Conservation (phyloP, 2,797 vertebrate species). For the Enteromius treurensis region DNA sequence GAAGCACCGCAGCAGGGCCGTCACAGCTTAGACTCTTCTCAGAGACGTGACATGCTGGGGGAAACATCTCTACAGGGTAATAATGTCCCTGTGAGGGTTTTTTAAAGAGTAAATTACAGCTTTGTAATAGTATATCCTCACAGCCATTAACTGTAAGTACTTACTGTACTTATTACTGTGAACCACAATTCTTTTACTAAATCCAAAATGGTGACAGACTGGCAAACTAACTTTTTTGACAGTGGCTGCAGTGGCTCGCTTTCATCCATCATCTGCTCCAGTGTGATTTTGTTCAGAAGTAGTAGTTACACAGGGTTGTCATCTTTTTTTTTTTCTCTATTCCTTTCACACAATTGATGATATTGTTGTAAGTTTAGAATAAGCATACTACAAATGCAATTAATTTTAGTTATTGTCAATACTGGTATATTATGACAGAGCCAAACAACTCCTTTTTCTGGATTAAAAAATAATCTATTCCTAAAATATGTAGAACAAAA, state of each 20-base stretch:
- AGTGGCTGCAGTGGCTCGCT: not conserved
- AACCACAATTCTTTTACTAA: not conserved
- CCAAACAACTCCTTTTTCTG: not conserved
- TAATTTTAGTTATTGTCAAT: not conserved
- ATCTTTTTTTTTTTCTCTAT: not conserved
- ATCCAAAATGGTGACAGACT: not conserved
- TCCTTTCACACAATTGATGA: not conserved
- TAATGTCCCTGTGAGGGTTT: not conserved
- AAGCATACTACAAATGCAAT: not conserved
- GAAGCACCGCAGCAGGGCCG: constrained; percentile 72
- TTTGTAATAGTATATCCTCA: not conserved
- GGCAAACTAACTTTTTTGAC: not conserved
- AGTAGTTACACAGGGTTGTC: not conserved
- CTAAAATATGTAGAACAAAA: not conserved
- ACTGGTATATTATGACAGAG: not conserved
- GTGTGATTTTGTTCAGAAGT: not conserved
- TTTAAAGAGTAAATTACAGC: not conserved
- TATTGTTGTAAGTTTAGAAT: not conserved
- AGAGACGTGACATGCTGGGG: constrained; percentile 83
- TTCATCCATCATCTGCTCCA: not conserved
- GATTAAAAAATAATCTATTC: not conserved
- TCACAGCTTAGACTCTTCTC: constrained; percentile 82
- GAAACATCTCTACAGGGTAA: constrained; percentile 84
- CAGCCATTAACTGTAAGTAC: too few relatives aligned
- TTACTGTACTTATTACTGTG: not conserved